Conservation (phyloP, 2,797 vertebrate species). For the Diglossa cyanea region DNA sequence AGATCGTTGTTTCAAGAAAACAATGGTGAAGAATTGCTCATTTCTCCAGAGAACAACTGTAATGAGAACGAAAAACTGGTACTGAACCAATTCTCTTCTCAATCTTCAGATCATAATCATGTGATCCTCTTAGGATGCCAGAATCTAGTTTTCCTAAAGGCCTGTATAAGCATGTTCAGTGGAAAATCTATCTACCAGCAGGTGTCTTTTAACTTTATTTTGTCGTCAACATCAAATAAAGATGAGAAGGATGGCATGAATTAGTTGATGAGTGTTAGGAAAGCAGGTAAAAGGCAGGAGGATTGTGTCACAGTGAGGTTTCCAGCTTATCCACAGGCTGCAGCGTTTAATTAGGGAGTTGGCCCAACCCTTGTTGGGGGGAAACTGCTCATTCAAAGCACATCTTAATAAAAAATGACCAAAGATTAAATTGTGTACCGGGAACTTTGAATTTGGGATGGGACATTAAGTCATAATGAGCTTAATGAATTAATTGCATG, state of each 20-base stretch:
- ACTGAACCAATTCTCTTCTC: conserved; percentile 59
- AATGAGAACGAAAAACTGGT: conserved; percentile 56
- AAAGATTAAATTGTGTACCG: not conserved
- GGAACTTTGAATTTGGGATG: conserved; percentile 47
- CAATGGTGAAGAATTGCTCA: conserved; percentile 67
- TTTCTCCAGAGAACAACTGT: conserved; percentile 64
- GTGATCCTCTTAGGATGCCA: conserved; percentile 58
- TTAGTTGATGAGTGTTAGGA: conserved; percentile 51
- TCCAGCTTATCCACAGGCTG: conserved; percentile 78
- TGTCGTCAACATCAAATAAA: conserved; percentile 45
- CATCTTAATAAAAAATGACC: conserved; percentile 11
- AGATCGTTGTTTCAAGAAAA: conserved; percentile 59
- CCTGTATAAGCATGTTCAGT: conserved; percentile 41
- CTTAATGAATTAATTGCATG: conserved; percentile 51
- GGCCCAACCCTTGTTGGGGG: conserved; percentile 53
- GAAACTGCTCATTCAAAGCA: not conserved
- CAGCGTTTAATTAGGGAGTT: conserved; percentile 80
- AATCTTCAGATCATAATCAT: conserved; percentile 58
- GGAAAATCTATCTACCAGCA: conserved; percentile 49
- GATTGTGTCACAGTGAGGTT: conserved; percentile 79
- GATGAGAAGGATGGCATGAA: conserved; percentile 24
- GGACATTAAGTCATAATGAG: conserved; percentile 27
- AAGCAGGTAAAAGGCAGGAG: conserved; percentile 77
- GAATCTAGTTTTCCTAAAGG: conserved; percentile 52
- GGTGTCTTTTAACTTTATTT: conserved; percentile 50